Evolutionary conservation across 2,113 vertebrate genomes (phyloP), one percentile per base, ranked within the genome.

Genomic region (Beaufortia kweichowensis): DNA sequence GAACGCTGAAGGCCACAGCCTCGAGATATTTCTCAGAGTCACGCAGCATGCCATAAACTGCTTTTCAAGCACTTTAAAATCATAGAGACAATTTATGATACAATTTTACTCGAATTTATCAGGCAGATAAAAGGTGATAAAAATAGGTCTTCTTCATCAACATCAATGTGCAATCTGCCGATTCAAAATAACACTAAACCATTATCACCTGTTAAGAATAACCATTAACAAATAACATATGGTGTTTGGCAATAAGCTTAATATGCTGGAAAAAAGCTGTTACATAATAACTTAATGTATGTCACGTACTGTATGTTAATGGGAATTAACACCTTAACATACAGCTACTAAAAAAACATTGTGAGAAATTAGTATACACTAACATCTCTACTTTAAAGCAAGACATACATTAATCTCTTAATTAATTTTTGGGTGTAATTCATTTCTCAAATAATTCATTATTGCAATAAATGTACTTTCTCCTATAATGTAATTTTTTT

Each of bases 1-100:
- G 59, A 81, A 76, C 29, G 59, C 82, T 23, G 28, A 57, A 78
- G 75, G 35, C 62, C 62, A 33, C 19, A 62, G 24, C 26, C 39
- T 69, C 33, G 24, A 28, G 33, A 59, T 59, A 55, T 59, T 28
- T 33, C 55, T 41, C 53, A 59, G 35, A 41, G 53, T 50, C 35
- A 35, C 48, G 53, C 48, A 53, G 29, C 48, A 35, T 55, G 67
- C 67, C 67, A 35, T 69, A 69, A 69, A 69, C 55, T 69, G 48
- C 29, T 48, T 69, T 35, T 19, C 4, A 15, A 56, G n/a, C 31
- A 57, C 39, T 57, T 29, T 56, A 21, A 3, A 39, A 70, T 29
- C n/a, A 17, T 0, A 31, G 29, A 69, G 11, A 33, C 19, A 55
- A 23, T 46, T 7, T 6, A 15, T 12, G 41, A 12, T 46, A 3